These are phyloP conservation scores for Eupsilia transversa DNA, from an alignment of 2,888 invertebrate genomes.

Conservation along the genomic window DNA sequence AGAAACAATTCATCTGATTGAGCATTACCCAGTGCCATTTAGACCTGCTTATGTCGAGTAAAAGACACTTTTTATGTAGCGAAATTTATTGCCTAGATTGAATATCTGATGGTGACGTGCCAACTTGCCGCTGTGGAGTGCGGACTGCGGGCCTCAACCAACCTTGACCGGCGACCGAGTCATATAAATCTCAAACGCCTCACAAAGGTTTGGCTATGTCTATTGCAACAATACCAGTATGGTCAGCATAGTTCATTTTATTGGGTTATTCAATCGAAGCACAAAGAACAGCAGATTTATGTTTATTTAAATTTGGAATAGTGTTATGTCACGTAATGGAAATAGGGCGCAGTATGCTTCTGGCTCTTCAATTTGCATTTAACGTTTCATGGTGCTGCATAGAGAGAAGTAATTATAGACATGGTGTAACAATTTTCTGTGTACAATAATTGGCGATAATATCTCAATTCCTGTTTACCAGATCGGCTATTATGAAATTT, in stretches of 20 bases:
- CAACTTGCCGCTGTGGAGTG: constrained; percentile 82
- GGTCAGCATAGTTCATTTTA: constrained; percentile 57
- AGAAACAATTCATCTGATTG: constrained; percentile 44
- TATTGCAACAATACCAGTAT: constrained; percentile 64
- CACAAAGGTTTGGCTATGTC: constrained; percentile 74
- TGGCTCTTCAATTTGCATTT: constrained; percentile 42
- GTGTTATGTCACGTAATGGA: constrained; percentile 35
- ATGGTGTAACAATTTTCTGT: constrained; percentile 8
- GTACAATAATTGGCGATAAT: constrained; percentile 14
- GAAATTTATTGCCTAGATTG: constrained; percentile 68
- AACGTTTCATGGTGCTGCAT: constrained; percentile 8
- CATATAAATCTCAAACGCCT: constrained; percentile 75
- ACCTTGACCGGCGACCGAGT: constrained; percentile 85
- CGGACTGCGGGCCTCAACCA: constrained; percentile 84
- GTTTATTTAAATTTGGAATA: constrained; percentile 25
- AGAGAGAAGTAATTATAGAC: constrained; percentile 10
- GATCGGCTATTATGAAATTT: constrained; percentile 19
- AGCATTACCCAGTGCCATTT: constrained; percentile 44
- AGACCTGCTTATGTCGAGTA: constrained; percentile 42
- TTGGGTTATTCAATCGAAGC: constrained; percentile 51
- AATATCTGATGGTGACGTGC: constrained; percentile 81
- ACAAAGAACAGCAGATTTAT: constrained; percentile 40
- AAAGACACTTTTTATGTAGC: constrained; percentile 41
- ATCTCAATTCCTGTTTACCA: constrained; percentile 27
- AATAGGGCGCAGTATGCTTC: constrained; percentile 13